Evolutionary conservation across 1,140 invertebrate genomes (phyloP), one percentile per base, ranked within the genome.

Genomic region (Gryon sp.): DNA sequence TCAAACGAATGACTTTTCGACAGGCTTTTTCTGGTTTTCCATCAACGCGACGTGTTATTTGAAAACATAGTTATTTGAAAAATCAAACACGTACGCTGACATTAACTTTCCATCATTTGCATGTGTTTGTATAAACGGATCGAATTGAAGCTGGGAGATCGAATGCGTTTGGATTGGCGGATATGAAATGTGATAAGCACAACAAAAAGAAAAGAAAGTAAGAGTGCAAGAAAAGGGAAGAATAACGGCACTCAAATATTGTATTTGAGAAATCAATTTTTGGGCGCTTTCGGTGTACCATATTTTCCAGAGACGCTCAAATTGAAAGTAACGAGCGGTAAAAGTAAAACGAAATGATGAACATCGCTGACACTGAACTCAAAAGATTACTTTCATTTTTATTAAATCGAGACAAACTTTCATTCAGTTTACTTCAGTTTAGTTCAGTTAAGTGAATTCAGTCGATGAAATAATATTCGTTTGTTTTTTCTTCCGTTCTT

Each of bases 381-480:
- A 52, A 75, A 68, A 46, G 38, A 75, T 62, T 53, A 75, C 72
- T 75, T 75, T 75, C 72, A 75, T 75, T 75, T 75, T 75, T 68
- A 63, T 75, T 41, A 55, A 48, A 19, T 0, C 28, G 46, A 46
- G 15, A 60, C 66, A 65, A 63, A 63, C 43, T 62, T 48, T 38
- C 38, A 28, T 48, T 26, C 0, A 48, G 12, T 28, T 15, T 12
- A 19, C 26, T 45, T 19, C n/a, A n/a, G n/a, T n/a, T n/a, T n/a
- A n/a, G n/a, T n/a, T n/a, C n/a, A n/a, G n/a, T n/a, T n/a, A n/a
- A n/a, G n/a, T n/a, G n/a, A n/a, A n/a, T n/a, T n/a, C n/a, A n/a
- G n/a, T n/a, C n/a, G n/a, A n/a, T n/a, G n/a, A n/a, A n/a, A n/a
- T n/a, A n/a, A n/a, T n/a, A n/a, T n/a, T n/a, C n/a, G n/a, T n/a